Conservation (phyloP, 2,113 vertebrate species). For the Grammomys surdaster region DNA sequence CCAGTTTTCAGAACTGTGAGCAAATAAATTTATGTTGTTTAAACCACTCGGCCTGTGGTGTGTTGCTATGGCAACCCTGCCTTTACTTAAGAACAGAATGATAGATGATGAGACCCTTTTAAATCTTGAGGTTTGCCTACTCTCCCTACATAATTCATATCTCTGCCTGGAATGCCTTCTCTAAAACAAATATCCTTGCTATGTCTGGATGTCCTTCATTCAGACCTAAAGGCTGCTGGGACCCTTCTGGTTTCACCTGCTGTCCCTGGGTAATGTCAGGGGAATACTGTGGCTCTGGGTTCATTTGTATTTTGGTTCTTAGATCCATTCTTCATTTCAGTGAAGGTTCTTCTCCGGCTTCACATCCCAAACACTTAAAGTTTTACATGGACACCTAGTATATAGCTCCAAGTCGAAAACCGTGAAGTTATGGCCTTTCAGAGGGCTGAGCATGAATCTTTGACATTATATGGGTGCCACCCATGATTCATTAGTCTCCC, state of each 20-base stretch:
- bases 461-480: neutral
- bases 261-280: neutral
- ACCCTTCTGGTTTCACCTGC: neutral
- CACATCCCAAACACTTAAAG: neutral
- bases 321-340: neutral
- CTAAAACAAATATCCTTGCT: neutral
- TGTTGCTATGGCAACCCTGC: neutral
- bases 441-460: neutral
- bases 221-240: neutral
- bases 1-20: neutral
- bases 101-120: neutral
- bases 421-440: neutral
- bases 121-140: neutral
- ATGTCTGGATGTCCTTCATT: neutral
- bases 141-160: neutral
- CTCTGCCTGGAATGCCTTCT: neutral
- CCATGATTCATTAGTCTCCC: neutral
- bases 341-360: neutral
- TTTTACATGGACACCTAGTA: neutral
- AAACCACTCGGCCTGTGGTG: neutral
- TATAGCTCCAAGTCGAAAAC: neutral
- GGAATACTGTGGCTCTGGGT: neutral
- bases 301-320: neutral
- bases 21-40: neutral
- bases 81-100: neutral